These are phyloP conservation scores for Lasioglossum baleicum DNA, from an alignment of 1,140 invertebrate species.

Conservation along the genomic window DNA sequence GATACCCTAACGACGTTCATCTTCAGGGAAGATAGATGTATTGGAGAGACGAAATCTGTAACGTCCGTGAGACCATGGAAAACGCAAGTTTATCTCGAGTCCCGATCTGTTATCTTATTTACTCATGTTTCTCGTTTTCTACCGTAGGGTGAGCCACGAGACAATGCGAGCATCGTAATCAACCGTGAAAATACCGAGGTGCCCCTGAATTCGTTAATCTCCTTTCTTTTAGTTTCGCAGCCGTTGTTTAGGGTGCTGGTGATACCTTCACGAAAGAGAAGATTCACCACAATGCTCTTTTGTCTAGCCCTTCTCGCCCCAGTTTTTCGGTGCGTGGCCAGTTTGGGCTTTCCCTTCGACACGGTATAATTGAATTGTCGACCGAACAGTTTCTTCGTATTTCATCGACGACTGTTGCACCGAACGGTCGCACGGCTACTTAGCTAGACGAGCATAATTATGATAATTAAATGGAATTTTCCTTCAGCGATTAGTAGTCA, in stretches of 20 bases:
- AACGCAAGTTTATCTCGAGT: constrained; percentile 45
- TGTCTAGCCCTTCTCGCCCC: constrained; percentile 48
- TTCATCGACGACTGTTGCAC: background rate
- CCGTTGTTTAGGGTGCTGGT: constrained; percentile 44
- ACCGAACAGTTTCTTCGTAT: constrained; percentile 24
- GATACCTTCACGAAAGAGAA: constrained; percentile 28
- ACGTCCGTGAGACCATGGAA: constrained; percentile 1
- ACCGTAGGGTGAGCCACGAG: background rate
- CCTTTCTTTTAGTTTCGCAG: constrained; percentile 56
- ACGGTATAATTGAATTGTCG: constrained; percentile 47
- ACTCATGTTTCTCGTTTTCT: constrained; percentile 37
- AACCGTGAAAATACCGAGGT: constrained; percentile 65
- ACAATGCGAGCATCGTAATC: constrained; percentile 64
- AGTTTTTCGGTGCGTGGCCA: constrained; percentile 37
- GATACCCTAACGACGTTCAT: background rate
- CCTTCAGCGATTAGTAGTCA: too few species aligned
- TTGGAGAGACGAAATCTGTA: background rate
- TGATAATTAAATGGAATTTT: background rate
- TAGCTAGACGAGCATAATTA: background rate
- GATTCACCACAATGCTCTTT: constrained; percentile 53
- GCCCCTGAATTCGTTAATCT: constrained; percentile 67
- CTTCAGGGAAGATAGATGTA: background rate
- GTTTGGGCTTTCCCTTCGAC: constrained; percentile 13
- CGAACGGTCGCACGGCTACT: background rate
- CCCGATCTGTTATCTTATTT: constrained; percentile 61